A percentile compares a stretch with the other conserved stretches of the same genome.
These are phyloP conservation scores for Scleropages formosus DNA, from an alignment of 2,797 vertebrate species.

Conservation along the genomic window DNA sequence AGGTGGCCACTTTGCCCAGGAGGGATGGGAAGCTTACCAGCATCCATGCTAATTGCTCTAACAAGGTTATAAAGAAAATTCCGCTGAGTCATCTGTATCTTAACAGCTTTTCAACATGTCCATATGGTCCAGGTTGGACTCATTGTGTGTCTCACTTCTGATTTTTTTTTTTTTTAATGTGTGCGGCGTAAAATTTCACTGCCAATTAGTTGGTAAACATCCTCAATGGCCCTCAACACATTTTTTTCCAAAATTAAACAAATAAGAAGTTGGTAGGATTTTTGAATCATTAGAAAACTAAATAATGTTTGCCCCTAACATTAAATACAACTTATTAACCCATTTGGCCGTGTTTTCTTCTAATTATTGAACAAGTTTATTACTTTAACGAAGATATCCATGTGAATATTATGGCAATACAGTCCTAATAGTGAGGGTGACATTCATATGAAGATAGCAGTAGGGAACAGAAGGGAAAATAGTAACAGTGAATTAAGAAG, in stretches of 20 bases:
- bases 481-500: too few relatives aligned
- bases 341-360: neutral
- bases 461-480: neutral
- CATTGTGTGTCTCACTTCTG: slow-evolving; percentile 2
- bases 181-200: slow-evolving; percentile 7
- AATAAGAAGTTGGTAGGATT: too few relatives aligned
- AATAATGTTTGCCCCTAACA: too few relatives aligned
- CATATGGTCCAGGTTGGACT: slow-evolving; percentile 23
- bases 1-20: too few relatives aligned
- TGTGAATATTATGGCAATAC: neutral
- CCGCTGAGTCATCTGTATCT: neutral
- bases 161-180: slow-evolving; percentile 21
- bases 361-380: neutral
- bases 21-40: neutral
- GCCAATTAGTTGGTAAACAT: neutral
- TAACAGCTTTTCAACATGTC: slow-evolving; percentile 5
- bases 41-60: neutral
- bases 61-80: slow-evolving; percentile 17
- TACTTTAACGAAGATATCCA: neutral
- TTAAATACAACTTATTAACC: too few relatives aligned
- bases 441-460: neutral
- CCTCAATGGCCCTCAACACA: neutral
- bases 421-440: neutral
- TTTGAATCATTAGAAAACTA: too few relatives aligned
- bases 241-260: too few relatives aligned